Evolutionary conservation across 2,113 vertebrate genomes (phyloP), one percentile per base, ranked within the genome.

Genomic region (Oreocharis arfaki): DNA sequence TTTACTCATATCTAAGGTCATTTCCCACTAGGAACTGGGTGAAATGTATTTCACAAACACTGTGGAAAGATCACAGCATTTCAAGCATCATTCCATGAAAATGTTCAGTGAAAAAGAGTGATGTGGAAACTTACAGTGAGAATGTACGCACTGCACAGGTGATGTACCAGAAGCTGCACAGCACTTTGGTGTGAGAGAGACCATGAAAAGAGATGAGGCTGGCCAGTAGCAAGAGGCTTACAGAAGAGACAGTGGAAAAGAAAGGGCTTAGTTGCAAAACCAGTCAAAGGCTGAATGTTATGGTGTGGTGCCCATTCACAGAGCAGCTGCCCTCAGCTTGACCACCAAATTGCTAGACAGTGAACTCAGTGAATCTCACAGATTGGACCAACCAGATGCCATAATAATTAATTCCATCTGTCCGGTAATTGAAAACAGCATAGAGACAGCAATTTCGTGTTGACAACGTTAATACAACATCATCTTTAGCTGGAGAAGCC

Each of bases 281-380:
- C 52, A 64, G 61, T 63, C 73, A 44, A 75, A 87, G 67, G 13
- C 37, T 84, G 87, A 86, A 52, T 64, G 59, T 82, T 92, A 65
- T 3, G 0, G 46, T 85, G 63, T 77, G 41, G 56, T 87, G 88
- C 84, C 91, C 60, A 21, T 94, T 94, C 86, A 89, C 67, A 85
- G 52, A 59, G 80, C 33, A 59, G 69, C 61, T 76, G 84, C 60
- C 80, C 71, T 71, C 59, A 69, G 79, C 57, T 84, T 96, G 90
- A 95, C 96, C 94, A 94, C 94, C n/a, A 67, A 92, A 97, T 97
- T 94, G 95, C 80, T 74, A 97, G 96, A 97, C 95, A 95, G 71
- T 93, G 88, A 96, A 92, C 77, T 94, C 37, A 78, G 80, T 96
- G 94, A 91, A 79, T 96, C 89, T 95, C 78, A 88, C 41, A 64